Conservation (phyloP, 37 sponge, comb jelly and placozoan species). For the Crambe crambe region DNA sequence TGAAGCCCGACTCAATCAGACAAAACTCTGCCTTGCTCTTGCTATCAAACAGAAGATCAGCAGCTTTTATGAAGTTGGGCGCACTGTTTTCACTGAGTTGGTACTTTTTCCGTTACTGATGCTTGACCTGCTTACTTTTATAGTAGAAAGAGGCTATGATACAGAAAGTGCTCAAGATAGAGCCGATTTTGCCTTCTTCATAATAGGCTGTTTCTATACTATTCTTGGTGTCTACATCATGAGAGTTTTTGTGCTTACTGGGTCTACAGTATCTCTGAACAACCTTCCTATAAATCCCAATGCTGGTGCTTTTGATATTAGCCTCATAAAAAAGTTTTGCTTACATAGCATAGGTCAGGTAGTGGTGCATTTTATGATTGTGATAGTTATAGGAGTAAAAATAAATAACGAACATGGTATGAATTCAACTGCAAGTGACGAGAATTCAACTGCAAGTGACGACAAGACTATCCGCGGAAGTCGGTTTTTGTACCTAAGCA, state of each 20-base stretch:
- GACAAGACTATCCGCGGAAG: neutral
- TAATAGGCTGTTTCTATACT: slow-evolving; percentile 33
- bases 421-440: neutral
- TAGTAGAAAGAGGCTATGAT: neutral
- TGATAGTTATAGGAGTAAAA: slow-evolving; percentile 32
- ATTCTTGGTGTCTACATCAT: slow-evolving; percentile 46
- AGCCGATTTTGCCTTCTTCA: slow-evolving; percentile 25
- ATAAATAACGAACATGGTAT: slow-evolving; percentile 40
- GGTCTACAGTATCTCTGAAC: slow-evolving; percentile 17
- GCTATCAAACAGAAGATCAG: slow-evolving; percentile 19
- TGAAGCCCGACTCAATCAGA: neutral
- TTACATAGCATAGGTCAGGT: slow-evolving; percentile 29
- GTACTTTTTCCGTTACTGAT: slow-evolving; percentile 52
- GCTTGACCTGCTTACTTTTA: slow-evolving; percentile 50
- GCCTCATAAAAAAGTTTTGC: slow-evolving; percentile 27
- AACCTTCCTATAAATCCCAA: neutral
- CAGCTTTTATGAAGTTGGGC: slow-evolving; percentile 37
- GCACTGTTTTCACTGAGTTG: slow-evolving; percentile 35
- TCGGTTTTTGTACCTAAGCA: slow-evolving; percentile 24
- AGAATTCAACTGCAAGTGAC: neutral
- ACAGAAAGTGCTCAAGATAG: neutral
- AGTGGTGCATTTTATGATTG: slow-evolving; percentile 14
- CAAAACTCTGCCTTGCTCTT: neutral
- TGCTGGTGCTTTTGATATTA: neutral
- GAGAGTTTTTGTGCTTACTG: slow-evolving; percentile 17